Percentiles rank a stretch among this genome's conserved stretches.
These are phyloP conservation scores for Drosophila birchii DNA, from an alignment of 2,888 invertebrate species.

Conservation along the genomic window DNA sequence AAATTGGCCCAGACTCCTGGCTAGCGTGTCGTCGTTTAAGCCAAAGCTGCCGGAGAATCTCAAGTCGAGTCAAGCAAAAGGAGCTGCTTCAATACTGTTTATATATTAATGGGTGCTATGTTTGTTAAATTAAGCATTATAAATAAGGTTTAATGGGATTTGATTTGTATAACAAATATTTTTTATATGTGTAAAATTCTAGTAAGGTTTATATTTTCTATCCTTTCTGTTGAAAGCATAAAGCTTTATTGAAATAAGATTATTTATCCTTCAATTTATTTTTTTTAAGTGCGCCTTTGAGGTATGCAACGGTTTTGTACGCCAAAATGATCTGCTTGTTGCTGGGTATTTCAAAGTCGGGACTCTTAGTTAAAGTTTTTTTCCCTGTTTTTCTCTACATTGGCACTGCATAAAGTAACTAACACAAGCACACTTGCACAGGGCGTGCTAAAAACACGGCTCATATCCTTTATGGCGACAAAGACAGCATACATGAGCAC, in stretches of 20 bases:
- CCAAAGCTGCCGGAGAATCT: constrained; percentile 28
- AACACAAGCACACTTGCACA: constrained; percentile 22
- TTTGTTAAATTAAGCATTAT: neutral
- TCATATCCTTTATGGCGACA: constrained; percentile 47
- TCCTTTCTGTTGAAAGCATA: too few species aligned
- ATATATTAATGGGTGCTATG: neutral
- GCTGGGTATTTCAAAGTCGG: neutral
- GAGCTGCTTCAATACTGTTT: constrained; percentile 1
- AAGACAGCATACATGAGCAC: constrained; percentile 12
- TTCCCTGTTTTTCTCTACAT: constrained; percentile 7
- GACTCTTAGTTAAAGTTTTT: too few species aligned
- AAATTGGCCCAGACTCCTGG: constrained; percentile 64
- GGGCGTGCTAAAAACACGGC: constrained; percentile 44
- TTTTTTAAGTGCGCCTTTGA: constrained; percentile 7
- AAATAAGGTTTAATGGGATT: neutral
- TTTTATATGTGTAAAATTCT: neutral
- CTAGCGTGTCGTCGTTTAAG: constrained; percentile 53
- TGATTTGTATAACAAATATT: neutral
- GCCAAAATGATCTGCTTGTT: neutral
- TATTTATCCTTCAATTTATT: neutral
- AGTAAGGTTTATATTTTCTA: neutral
- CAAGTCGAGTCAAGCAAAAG: neutral
- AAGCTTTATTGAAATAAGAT: neutral
- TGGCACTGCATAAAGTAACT: constrained; percentile 31
- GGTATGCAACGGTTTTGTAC: neutral